Conservation (phyloP, 2,797 vertebrate species). For the Premnoplex brunnescens region DNA sequence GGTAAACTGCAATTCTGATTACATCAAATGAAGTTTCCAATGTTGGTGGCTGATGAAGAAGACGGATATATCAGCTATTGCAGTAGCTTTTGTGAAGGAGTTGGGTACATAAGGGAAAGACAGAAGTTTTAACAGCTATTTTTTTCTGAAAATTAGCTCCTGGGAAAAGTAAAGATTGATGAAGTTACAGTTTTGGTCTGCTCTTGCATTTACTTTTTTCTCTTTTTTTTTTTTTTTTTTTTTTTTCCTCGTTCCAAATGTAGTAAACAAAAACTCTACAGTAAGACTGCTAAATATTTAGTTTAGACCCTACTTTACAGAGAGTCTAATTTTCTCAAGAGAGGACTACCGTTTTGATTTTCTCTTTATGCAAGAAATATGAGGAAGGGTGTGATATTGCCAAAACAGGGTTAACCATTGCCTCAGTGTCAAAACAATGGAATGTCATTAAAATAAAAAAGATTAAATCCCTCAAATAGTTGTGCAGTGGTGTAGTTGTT, state of each 20-base stretch:
- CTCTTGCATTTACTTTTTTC: not conserved
- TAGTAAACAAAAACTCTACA: not conserved
- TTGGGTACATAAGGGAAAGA: not conserved
- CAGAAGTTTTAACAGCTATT: not conserved
- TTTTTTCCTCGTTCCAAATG: not conserved
- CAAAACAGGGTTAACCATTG: not conserved
- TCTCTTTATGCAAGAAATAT: not conserved
- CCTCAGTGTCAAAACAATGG: not conserved
- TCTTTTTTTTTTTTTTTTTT: not conserved
- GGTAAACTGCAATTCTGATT: not conserved
- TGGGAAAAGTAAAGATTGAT: accelerated
- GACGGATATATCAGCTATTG: accelerated
- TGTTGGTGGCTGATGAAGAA: not conserved
- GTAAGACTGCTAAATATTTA: not conserved
- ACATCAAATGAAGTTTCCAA: not conserved
- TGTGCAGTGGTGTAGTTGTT: not conserved
- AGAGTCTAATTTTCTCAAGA: not conserved
- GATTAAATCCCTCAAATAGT: not conserved
- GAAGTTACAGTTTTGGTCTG: not conserved
- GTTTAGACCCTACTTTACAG: not conserved
- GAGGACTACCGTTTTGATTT: not conserved
- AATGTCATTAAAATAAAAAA: not conserved
- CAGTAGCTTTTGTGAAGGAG: not conserved
- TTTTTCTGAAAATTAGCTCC: not conserved
- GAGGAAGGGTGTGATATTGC: not conserved